A percentile compares a stretch with the other conserved stretches of the same genome.
Evolutionary conservation across 2,113 vertebrate genomes (phyloP).

Genomic region (Lepidothrix coronata): DNA sequence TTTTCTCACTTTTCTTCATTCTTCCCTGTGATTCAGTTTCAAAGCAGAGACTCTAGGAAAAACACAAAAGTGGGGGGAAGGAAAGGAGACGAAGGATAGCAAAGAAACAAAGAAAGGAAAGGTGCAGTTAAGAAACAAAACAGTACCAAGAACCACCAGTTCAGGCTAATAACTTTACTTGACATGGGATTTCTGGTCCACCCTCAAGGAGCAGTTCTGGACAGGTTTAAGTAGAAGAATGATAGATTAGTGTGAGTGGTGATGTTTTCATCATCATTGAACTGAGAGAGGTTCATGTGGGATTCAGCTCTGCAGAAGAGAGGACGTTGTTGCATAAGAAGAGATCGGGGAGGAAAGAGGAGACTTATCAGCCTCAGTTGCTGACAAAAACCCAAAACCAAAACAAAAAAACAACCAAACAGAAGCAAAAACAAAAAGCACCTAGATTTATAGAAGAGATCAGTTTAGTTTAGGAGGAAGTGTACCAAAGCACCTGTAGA

Average conservation of each 20-base stretch:
- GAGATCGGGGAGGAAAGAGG: not conserved
- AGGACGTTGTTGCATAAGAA: not conserved
- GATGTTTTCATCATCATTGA: not conserved
- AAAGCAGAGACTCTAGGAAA: not conserved
- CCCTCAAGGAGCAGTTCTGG: not conserved
- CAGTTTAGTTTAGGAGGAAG: not conserved
- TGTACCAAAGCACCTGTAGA: not conserved
- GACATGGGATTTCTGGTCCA: not conserved
- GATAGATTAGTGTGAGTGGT: not conserved
- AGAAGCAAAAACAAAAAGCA: not conserved
- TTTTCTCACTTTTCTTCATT: constrained; percentile 39
- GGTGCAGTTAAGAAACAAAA: not conserved
- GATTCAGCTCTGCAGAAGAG: not conserved
- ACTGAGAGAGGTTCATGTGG: not conserved
- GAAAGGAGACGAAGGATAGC: not conserved
- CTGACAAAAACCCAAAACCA: not conserved
- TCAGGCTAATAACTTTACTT: not conserved
- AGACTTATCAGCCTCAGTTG: not conserved
- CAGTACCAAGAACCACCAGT: not conserved
- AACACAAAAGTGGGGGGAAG: not conserved
- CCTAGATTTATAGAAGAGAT: not conserved
- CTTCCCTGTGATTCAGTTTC: not conserved
- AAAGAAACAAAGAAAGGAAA: not conserved
- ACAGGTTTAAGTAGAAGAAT: not conserved
- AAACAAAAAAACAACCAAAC: not conserved